Evolutionary conservation across 2,797 vertebrate genomes (phyloP).

Genomic region (Xenopus petersii): DNA sequence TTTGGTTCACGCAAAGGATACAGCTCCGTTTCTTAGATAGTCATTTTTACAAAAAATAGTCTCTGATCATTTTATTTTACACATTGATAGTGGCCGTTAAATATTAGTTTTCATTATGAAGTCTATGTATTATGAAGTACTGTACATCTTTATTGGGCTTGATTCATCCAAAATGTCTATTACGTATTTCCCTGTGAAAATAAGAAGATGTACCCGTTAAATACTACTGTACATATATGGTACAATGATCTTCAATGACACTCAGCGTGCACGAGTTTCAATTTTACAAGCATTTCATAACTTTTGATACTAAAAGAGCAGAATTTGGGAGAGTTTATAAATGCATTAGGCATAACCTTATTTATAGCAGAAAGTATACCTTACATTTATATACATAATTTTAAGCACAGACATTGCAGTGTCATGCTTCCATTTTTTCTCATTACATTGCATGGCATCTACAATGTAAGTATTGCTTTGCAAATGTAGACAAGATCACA

Average conservation of each 20-base stretch:
- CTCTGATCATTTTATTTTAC: constrained; percentile 64
- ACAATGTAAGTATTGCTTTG: constrained; percentile 69
- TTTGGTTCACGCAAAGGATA: constrained; percentile 46
- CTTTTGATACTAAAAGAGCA: constrained; percentile 59
- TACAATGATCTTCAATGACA: constrained; percentile 68
- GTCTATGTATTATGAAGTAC: constrained; percentile 56
- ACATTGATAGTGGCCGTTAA: constrained; percentile 55
- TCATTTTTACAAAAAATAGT: constrained; percentile 63
- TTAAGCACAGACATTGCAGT: constrained; percentile 58
- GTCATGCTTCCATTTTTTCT: constrained; percentile 67
- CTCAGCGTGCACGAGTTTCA: constrained; percentile 75
- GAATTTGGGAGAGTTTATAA: constrained; percentile 36
- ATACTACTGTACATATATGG: constrained; percentile 58
- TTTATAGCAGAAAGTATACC: constrained; percentile 63
- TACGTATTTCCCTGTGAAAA: constrained; percentile 65
- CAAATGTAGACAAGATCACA: constrained; percentile 66
- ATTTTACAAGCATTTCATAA: constrained; percentile 64
- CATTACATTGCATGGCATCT: constrained; percentile 51
- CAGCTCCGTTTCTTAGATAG: constrained; percentile 55
- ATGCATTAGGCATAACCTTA: constrained; percentile 58
- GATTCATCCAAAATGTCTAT: constrained; percentile 62
- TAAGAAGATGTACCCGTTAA: constrained; percentile 56
- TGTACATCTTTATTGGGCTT: constrained; percentile 62
- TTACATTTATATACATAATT: constrained; percentile 70
- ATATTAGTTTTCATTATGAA: constrained; percentile 57